These are phyloP conservation scores for Microhierax caerulescens DNA, from an alignment of 2,797 vertebrate genomes.

Conservation along the genomic window DNA sequence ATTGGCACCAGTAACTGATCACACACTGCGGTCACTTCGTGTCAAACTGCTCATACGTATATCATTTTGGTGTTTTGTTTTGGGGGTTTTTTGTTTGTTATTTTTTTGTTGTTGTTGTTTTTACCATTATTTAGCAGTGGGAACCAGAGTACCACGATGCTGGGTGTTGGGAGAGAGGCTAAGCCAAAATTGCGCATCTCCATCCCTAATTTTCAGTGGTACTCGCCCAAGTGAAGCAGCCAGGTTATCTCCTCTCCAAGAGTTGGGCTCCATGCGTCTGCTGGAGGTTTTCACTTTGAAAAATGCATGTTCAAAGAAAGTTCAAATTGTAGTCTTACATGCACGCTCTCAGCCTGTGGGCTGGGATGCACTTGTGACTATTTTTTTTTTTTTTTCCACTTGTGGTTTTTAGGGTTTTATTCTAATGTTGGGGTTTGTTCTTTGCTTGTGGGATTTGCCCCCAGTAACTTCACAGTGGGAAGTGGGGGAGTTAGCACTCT, in stretches of 20 bases:
- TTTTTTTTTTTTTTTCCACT: background rate
- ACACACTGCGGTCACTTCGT: constrained; percentile 26
- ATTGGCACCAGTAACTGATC: constrained; percentile 50
- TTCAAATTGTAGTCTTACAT: constrained; percentile 42
- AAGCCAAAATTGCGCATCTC: constrained; percentile 24
- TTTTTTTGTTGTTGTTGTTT: background rate
- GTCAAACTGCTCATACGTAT: constrained; percentile 65
- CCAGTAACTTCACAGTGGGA: background rate
- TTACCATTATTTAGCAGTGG: constrained; percentile 6
- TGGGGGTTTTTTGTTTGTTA: background rate
- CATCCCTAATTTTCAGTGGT: constrained; percentile 42
- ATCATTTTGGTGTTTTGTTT: background rate
- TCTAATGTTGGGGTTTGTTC: constrained; percentile 9
- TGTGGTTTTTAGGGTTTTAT: constrained; percentile 10
- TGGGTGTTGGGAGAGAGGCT: constrained; percentile 12
- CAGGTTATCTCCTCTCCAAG: constrained; percentile 28
- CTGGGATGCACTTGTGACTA: constrained; percentile 29
- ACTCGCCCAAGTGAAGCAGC: constrained; percentile 41
- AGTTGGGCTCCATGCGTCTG: background rate
- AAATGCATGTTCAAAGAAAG: constrained; percentile 47
- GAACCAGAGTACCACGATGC: constrained; percentile 37
- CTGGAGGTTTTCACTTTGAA: background rate
- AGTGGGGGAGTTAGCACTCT: background rate
- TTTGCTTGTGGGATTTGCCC: constrained; percentile 40
- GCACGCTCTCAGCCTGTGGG: background rate